Percentiles rank a stretch among this genome's conserved stretches.
phyloP scores from a whole-genome alignment of 2,113 vertebrate species.

The Spermophilus dauricus region DNA sequence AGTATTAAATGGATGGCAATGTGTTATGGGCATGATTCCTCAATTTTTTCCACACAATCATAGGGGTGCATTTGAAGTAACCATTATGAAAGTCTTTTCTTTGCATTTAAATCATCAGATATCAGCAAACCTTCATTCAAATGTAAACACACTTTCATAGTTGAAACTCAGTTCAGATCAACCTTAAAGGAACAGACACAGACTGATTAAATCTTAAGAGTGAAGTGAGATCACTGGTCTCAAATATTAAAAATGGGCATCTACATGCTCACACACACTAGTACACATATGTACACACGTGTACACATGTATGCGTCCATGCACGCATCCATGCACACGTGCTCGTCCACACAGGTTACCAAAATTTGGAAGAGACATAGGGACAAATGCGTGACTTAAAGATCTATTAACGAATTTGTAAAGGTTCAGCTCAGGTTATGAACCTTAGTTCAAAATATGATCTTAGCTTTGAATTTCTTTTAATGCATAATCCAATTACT shows the following conservation, averaged over 20 bases:
- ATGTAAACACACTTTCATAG: not conserved
- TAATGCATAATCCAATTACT: not conserved
- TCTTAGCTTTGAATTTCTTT: conserved; percentile 47
- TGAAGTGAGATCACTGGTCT: not conserved
- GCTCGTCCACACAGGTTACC: not conserved
- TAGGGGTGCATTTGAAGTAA: not conserved
- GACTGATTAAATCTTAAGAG: not conserved
- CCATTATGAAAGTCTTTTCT: not conserved
- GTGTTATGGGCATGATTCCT: not conserved
- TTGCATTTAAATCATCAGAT: not conserved
- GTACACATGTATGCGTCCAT: no score
- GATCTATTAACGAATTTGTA: not conserved
- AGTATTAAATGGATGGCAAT: not conserved
- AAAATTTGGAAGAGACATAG: conserved; percentile 18
- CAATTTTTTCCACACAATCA: not conserved
- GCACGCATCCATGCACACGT: no score
- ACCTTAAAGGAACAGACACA: not conserved
- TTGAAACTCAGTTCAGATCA: not conserved
- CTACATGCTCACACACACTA: no score
- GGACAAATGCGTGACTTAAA: not conserved
- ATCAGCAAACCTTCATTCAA: not conserved
- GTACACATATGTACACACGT: no score
- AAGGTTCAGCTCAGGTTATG: not conserved
- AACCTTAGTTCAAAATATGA: not conserved
- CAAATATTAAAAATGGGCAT: not conserved